Evolutionary conservation across 2,113 vertebrate species (phyloP).

Genomic region (Hymenochirus boettgeri): DNA sequence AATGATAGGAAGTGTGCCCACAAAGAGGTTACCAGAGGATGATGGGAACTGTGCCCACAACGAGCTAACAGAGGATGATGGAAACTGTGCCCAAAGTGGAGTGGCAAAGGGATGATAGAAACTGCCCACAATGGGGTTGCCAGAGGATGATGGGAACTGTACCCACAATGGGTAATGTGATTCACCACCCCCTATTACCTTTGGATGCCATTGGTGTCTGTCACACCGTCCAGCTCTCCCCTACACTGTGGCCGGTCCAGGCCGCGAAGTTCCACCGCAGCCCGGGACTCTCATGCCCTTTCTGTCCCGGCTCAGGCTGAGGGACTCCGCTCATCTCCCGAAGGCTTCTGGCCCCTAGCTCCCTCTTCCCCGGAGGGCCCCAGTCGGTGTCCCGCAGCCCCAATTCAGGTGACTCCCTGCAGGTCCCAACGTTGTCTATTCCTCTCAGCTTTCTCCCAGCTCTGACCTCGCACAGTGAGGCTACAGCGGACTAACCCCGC

Average conservation of each 20-base stretch:
- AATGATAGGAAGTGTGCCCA: no score
- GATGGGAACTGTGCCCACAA: no score
- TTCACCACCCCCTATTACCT: constrained; percentile 2
- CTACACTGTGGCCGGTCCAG: constrained; percentile 1
- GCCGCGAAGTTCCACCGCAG: neutral
- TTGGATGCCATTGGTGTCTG: constrained; percentile 25
- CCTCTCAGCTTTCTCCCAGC: neutral
- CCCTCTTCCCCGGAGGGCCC: neutral
- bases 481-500: neutral
- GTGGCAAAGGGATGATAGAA: no score
- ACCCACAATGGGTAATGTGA: no score
- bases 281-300: neutral
- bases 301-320: neutral
- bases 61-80: no score
- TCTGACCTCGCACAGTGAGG: neutral
- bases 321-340: neutral
- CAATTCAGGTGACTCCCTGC: no score
- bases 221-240: no score
- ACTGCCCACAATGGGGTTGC: no score
- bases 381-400: neutral
- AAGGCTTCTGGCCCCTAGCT: neutral
- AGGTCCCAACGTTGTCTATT: neutral
- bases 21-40: no score
- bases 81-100: no score
- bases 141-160: no score